A percentile compares a stretch with the other conserved stretches of the same genome.
Evolutionary conservation across 2,888 invertebrate genomes (phyloP).

Genomic region (Drosophila monieri): DNA sequence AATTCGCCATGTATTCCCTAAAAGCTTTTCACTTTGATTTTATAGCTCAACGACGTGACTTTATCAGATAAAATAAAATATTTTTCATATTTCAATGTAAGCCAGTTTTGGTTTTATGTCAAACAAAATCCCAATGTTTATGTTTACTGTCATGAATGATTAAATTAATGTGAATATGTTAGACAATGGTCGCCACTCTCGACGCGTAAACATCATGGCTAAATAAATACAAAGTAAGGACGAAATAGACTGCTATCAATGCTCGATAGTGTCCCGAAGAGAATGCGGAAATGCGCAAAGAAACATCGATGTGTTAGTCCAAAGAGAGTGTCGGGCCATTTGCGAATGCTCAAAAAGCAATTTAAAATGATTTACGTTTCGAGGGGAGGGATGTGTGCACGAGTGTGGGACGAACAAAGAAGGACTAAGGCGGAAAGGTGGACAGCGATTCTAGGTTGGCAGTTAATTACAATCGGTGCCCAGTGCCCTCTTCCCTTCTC

Average conservation of each 20-base stretch:
- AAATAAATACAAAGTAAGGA: constrained; percentile 34
- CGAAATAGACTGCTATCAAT: constrained; percentile 7
- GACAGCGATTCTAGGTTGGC: constrained; percentile 56
- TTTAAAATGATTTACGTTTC: constrained; percentile 73
- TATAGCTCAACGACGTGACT: neutral
- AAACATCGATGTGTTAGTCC: constrained; percentile 5
- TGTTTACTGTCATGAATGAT: neutral
- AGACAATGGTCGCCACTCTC: neutral
- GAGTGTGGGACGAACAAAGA: constrained; percentile 2
- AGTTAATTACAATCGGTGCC: constrained; percentile 71
- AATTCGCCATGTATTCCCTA: neutral
- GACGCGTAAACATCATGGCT: neutral
- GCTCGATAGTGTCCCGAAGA: neutral
- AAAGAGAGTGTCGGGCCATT: constrained; percentile 42
- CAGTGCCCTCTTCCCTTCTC: constrained; percentile 43
- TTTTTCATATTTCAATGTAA: neutral
- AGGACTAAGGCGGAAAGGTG: constrained; percentile 35
- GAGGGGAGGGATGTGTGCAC: constrained; percentile 11
- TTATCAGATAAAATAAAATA: neutral
- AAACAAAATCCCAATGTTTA: neutral
- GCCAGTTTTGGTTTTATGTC: neutral
- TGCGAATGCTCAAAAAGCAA: constrained; percentile 72
- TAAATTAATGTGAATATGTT: neutral
- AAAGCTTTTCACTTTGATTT: neutral
- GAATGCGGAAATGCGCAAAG: neutral